Conservation (phyloP, 2,888 invertebrate genomes). For the Nymphalis c-album region DNA sequence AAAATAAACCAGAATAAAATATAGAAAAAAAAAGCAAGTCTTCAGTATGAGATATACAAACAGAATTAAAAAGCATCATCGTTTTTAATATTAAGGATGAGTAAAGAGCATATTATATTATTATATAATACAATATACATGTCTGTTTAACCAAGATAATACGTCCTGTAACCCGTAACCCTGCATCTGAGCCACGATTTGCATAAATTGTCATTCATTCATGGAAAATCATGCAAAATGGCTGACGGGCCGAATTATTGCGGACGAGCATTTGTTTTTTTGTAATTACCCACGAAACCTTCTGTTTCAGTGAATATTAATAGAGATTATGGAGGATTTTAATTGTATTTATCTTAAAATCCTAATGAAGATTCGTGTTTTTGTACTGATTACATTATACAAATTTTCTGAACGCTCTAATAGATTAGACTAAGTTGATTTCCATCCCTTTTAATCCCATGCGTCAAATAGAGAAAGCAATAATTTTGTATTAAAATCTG, state of each 20-base stretch:
- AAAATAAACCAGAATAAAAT: too few species aligned
- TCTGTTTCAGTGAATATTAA: slow-evolving; percentile 8
- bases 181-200: slow-evolving; percentile 28
- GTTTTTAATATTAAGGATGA: too few species aligned
- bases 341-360: not conserved
- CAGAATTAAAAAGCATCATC: too few species aligned
- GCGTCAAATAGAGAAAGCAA: too few species aligned
- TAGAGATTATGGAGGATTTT: not conserved
- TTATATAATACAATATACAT: slow-evolving; percentile 18
- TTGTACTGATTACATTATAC: too few species aligned
- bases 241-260: slow-evolving; percentile 18
- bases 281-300: slow-evolving; percentile 16
- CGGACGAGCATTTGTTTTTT: slow-evolving; percentile 18
- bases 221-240: slow-evolving; percentile 33
- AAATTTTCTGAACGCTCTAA: too few species aligned
- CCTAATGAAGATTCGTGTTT: not conserved
- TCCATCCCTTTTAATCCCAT: too few species aligned
- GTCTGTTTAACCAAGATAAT: slow-evolving; percentile 29
- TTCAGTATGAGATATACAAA: too few species aligned
- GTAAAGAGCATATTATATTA: too few species aligned
- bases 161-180: slow-evolving; percentile 10
- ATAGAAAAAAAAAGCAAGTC: too few species aligned
- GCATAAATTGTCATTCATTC: slow-evolving; percentile 31
- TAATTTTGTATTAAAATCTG: too few species aligned
- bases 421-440: too few species aligned